Percentiles rank a stretch among this genome's conserved stretches.
Conservation (phyloP, 2,797 vertebrate species). For the Coregonus suidteri region DNA sequence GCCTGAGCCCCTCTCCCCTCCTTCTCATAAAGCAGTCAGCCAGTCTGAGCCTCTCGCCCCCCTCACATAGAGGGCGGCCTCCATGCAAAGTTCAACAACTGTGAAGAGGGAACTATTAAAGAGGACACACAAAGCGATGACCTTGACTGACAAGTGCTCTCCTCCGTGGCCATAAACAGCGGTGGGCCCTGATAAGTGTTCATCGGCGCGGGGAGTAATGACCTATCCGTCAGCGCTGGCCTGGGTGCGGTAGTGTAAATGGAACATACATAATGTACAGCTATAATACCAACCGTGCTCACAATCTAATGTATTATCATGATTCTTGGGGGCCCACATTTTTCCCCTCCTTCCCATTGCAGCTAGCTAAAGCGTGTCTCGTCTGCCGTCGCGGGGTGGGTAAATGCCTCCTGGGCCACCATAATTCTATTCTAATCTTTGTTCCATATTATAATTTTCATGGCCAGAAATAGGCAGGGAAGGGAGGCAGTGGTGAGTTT, state of each 20-base stretch:
- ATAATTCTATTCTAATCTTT: slow-evolving; percentile 99
- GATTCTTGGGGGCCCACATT: slow-evolving; percentile 83
- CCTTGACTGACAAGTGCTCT: slow-evolving; percentile 99
- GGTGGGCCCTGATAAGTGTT: slow-evolving; percentile 97
- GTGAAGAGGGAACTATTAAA: slow-evolving; percentile 98
- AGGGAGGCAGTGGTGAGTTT: slow-evolving; percentile 86
- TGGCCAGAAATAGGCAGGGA: slow-evolving; percentile 91
- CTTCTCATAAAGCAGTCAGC: neutral
- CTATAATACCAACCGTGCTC: slow-evolving; percentile 97
- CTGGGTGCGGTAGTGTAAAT: slow-evolving; percentile 96
- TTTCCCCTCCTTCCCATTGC: slow-evolving; percentile 14
- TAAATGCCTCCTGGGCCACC: slow-evolving; percentile 92
- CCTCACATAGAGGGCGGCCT: slow-evolving; percentile 59
- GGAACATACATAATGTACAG: slow-evolving; percentile 99
- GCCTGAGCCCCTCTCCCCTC: too few species aligned
- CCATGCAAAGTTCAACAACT: slow-evolving; percentile 96
- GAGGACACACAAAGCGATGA: slow-evolving; percentile 99
- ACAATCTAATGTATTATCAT: slow-evolving; percentile 99
- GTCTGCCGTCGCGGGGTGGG: slow-evolving; percentile 84
- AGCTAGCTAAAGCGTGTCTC: slow-evolving; percentile 25
- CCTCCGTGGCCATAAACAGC: slow-evolving; percentile 99
- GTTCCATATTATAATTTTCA: slow-evolving; percentile 99
- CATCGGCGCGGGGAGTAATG: slow-evolving; percentile 99
- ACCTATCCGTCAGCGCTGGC: slow-evolving; percentile 98
- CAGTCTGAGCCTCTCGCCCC: slow-evolving; percentile 47